Base-by-base conservation (phyloP, 1,140 invertebrate species). In the Coenobita brevimanus region DNA sequence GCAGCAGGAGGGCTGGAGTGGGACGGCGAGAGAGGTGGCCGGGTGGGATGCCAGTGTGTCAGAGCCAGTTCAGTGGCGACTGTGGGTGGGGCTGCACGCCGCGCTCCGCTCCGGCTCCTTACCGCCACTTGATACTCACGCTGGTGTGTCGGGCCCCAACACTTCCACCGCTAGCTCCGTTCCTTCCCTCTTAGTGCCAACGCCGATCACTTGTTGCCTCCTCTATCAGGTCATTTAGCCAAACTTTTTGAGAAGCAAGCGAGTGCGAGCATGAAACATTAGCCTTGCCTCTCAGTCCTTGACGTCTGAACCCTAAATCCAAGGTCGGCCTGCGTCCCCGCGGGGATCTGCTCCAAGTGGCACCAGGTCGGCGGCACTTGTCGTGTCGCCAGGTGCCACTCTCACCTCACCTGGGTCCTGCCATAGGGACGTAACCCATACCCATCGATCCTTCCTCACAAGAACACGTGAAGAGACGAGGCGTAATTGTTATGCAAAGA, bases 41-140 rank as follows among this genome's bases (percentile, higher is more conserved):
- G 57, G 78, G 36, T 30, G 78, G 60, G 78, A 80, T 80, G 78
- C 78, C 78, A 80, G 78, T 80, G 78, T 80, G 78, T 80, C 78
- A 80, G 78, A 30, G 46, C 46, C 46, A 50, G 46, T 50, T 54
- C 78, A 80, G 78, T 80, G 78, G 78, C 78, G 78, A 80, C 78
- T 54, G 78, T 80, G 78, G 78, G 50, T n/a, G 54, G 78, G 57
- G 78, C 57, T 62, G 78, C 78, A 80, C 78, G 78, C 36, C 50
- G 78, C 54, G 33, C 78, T 62, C 50, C 78, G 57, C 78, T 62
- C 78, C 36, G 78, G 46, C 46, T 36, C 78, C n/a, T 62, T 41
- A 57, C 78, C 78, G 78, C 78, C 78, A 80, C 78, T 80, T 62
- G 78, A 80, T 60, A 21, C 50, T 80, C 78, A 60, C 78, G 78